phyloP scores from a whole-genome alignment of 2,113 vertebrate genomes.

The Zosterops borbonicus region DNA sequence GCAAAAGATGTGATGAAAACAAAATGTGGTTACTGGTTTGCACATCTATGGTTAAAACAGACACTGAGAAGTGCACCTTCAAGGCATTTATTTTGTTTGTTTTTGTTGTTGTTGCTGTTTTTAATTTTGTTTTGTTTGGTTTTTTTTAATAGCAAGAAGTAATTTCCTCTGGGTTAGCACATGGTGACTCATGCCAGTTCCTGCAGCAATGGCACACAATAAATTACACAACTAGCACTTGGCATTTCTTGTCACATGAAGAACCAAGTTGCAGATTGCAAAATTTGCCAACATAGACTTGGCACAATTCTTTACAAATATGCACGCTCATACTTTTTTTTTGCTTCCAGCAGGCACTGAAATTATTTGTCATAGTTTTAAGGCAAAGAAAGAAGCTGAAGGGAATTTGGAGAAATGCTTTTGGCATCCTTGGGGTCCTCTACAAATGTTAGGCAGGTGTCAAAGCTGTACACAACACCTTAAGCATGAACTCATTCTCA shows the following conservation, averaged over 20 bases:
- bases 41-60: background rate
- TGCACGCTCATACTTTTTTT: background rate
- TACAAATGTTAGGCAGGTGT: background rate
- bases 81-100: fast-evolving
- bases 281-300: background rate
- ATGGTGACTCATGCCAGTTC: background rate
- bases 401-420: background rate
- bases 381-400: background rate
- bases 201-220: background rate
- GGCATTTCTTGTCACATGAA: background rate
- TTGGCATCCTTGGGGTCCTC: background rate
- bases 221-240: background rate
- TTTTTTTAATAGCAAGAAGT: background rate
- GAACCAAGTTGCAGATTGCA: background rate
- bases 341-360: background rate
- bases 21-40: background rate
- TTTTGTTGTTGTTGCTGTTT: background rate
- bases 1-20: background rate
- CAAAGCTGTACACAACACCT: background rate
- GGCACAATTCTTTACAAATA: background rate
- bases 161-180: background rate
- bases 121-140: background rate
- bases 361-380: background rate
- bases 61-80: background rate
- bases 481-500: background rate